Percentiles rank a stretch among this genome's conserved stretches.
These are phyloP conservation scores for Parotocinclus haroldoi DNA, from an alignment of 2,797 vertebrate genomes.

Conservation along the genomic window DNA sequence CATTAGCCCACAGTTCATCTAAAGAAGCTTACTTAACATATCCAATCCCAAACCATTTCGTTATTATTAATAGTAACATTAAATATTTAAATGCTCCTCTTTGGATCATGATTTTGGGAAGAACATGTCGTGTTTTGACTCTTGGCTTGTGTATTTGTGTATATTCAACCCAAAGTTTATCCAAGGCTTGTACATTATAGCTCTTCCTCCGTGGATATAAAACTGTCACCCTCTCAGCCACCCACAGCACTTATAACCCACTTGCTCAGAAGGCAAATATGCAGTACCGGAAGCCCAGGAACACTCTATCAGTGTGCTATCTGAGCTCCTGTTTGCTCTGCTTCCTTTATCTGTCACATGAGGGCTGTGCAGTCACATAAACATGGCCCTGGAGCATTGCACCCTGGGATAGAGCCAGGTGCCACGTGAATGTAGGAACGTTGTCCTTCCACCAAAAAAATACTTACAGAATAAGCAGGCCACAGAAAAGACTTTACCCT, in stretches of 20 bases:
- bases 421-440: slow-evolving; percentile 33
- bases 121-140: slow-evolving; percentile 20
- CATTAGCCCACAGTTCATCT: slow-evolving; percentile 35
- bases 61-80: slow-evolving; percentile 35
- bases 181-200: background rate
- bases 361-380: slow-evolving; percentile 71
- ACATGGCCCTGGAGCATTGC: slow-evolving; percentile 48
- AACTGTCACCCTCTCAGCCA: slow-evolving; percentile 8
- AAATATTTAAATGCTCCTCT: slow-evolving; percentile 32
- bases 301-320: slow-evolving; percentile 77
- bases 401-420: slow-evolving; percentile 40
- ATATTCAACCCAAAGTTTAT: background rate
- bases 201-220: background rate
- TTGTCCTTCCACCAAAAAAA: background rate
- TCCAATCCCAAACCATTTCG: background rate
- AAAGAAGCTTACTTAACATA: background rate
- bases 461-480: slow-evolving; percentile 4
- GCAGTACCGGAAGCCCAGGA: slow-evolving; percentile 72
- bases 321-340: slow-evolving; percentile 71
- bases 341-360: slow-evolving; percentile 70
- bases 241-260: slow-evolving; percentile 41
- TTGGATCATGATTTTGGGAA: slow-evolving; percentile 6
- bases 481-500: slow-evolving; percentile 3
- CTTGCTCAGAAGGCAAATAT: slow-evolving; percentile 65
- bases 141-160: background rate